Evolutionary conservation across 2,888 invertebrate species (phyloP), one percentile per base, ranked within the genome.

Genomic region (Drosophila affinis): DNA sequence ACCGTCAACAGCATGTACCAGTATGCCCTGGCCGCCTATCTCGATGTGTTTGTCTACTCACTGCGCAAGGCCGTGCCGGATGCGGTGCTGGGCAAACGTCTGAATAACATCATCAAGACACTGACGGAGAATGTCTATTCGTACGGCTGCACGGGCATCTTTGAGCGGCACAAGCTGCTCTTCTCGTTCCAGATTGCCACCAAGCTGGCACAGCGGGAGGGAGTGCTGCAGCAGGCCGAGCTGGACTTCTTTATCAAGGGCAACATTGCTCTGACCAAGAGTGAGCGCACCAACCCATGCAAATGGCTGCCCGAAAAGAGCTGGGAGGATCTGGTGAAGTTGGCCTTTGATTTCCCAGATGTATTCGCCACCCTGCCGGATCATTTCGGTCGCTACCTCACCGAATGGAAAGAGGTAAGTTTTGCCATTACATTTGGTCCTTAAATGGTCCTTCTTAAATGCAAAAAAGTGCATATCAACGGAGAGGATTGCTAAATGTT

Each of bases 191-290:
- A 97, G 94, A 97, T 98, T 93, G 95, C 97, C 70, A 94, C 95
- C 17, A 97, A 96, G 90, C 91, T 98, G 76, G 95, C 97, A 81
- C 95, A 96, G 90, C 95, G 95, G 80, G 93, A 94, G 9, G 94
- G 92, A 0, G 89, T 93, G 24, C 92, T 98, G 1, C 91, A 90
- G 0, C 97, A 96, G 86, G 89, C 92, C 7, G 95, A 98, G 89
- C 91, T 98, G 29, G 97, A 98, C 90, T 98, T 98, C 93, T 98
- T 98, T 90, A 96, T 98, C 79, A 98, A 98, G 88, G 97, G 97
- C 49, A 96, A 95, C 77, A 94, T 97, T 0, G 93, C 95, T 0
- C 92, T 98, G 74, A 96, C 97, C 89, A 97, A 96, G 91, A 93
- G 96, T 1, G 87, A 94, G 14, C 92, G 93, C 18, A 91, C 92